Evolutionary conservation across 1,140 invertebrate genomes (phyloP).

Genomic region (Cardiocondyla obscurior): DNA sequence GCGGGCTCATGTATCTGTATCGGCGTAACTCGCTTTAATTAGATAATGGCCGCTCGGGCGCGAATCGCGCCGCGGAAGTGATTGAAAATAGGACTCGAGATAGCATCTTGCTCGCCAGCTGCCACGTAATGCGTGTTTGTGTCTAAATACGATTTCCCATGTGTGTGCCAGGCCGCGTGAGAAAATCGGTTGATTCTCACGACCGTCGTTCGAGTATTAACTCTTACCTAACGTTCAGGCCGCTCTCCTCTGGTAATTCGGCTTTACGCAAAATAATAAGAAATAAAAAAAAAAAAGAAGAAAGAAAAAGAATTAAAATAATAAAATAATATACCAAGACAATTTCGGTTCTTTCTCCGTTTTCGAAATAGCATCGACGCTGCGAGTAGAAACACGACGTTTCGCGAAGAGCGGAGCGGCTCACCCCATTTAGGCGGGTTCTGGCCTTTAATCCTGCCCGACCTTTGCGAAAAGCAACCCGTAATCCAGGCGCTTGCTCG

Average conservation of each 20-base stretch:
- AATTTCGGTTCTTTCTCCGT: too few relatives aligned
- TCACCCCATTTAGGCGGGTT: background rate
- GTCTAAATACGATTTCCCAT: constrained; percentile 37
- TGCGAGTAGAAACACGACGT: background rate
- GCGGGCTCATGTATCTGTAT: background rate
- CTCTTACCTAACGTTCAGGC: constrained; percentile 44
- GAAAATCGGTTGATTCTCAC: constrained; percentile 71
- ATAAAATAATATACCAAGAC: too few relatives aligned
- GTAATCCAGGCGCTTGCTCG: background rate
- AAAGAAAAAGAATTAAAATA: too few relatives aligned
- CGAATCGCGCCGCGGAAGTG: constrained; percentile 57
- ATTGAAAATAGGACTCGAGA: constrained; percentile 62
- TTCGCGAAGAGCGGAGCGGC: background rate
- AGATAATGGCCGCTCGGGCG: constrained; percentile 36
- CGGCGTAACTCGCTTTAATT: constrained; percentile 25
- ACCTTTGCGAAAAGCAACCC: constrained; percentile 22
- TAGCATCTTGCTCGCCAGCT: constrained; percentile 56
- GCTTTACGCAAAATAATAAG: background rate
- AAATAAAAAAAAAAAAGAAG: too few relatives aligned
- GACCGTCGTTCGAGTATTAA: constrained; percentile 51
- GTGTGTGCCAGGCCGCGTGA: constrained; percentile 57
- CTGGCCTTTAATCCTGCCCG: background rate
- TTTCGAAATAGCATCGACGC: background rate
- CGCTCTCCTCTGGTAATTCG: background rate
- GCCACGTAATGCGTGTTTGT: constrained; percentile 27